Evolutionary conservation across 2,113 vertebrate genomes (phyloP), one percentile per base, ranked within the genome.

Genomic region (Oreochromis niloticus): DNA sequence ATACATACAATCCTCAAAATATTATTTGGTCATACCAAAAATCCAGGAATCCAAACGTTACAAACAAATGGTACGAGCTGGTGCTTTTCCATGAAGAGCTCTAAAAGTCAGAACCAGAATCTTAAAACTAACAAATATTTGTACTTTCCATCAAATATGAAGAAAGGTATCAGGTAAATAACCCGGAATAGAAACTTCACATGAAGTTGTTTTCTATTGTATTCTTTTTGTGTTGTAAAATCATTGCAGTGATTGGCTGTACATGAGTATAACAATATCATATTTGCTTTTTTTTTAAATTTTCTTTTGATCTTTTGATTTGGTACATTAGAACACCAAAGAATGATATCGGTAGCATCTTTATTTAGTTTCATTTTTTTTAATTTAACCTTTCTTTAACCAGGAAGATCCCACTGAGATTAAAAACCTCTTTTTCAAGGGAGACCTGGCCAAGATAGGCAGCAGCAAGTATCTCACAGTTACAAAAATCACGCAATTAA

Each of bases 171-270:
- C 5, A 3, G 22, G 39, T 46, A 73, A 46, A 46, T 24, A 24
- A 41, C 39, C n/a, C 0, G 1, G 2, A 71, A 71, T 2, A 71
- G n/a, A 30, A 27, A 54, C 19, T n/a, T 54, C 7, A 5, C 9
- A 10, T 41, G 19, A 66, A 39, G 10, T 39, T 66, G 32, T 66
- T 66, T 22, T 39, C 61, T 66, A 13, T 39, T 4, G 13, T 48
- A 27, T 48, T 75, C 9, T 0, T 75, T 48, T 75, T 48, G 3
- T 75, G 41, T 17, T 73, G 39, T 27, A 73, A 46, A 73, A 73
- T 27, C 39, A 46, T 0, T 75, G 71, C 24, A 5, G 43, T 75
- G 24, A 0, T 75, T 75, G 71, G 41, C 6, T 75, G 43, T 19
- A 75, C 4, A 48, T 5, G 43, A 75, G 14, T 50, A 32, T 50